Evolutionary conservation across 2,888 invertebrate species (phyloP).

Genomic region (Hypolimnas misippus): DNA sequence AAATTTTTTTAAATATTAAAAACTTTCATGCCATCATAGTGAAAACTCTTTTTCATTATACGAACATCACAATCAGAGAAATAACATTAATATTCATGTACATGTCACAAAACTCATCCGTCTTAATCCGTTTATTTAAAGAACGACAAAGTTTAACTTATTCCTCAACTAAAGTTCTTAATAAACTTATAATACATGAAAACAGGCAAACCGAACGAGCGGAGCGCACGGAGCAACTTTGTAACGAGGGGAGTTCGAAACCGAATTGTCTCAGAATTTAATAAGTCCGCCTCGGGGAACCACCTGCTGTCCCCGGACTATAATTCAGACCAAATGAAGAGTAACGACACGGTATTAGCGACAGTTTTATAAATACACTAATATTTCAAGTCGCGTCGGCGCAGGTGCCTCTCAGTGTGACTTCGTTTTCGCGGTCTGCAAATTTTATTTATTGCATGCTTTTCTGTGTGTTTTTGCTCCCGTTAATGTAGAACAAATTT

Average conservation of each 20-base stretch:
- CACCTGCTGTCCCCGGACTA: slow-evolving; percentile 36
- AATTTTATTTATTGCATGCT: neutral
- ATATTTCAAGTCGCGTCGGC: slow-evolving; percentile 53
- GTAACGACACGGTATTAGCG: slow-evolving; percentile 60
- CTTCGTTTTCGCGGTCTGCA: slow-evolving; percentile 36
- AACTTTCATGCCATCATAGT: too few species aligned
- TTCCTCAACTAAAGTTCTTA: slow-evolving; percentile 25
- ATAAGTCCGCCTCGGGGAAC: slow-evolving; percentile 40
- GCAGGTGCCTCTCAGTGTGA: slow-evolving; percentile 42
- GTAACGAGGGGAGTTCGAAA: slow-evolving; percentile 35
- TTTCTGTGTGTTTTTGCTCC: neutral
- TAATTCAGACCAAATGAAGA: slow-evolving; percentile 56
- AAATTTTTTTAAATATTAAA: too few species aligned
- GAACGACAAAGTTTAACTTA: slow-evolving; percentile 12
- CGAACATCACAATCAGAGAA: neutral
- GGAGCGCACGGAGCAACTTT: slow-evolving; percentile 22
- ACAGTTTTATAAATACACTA: slow-evolving; percentile 64
- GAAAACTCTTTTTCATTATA: neutral
- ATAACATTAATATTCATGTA: neutral
- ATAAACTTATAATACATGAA: slow-evolving; percentile 33
- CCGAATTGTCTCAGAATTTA: slow-evolving; percentile 43
- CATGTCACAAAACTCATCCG: neutral
- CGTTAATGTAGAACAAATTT: too few species aligned
- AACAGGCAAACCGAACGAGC: slow-evolving; percentile 18
- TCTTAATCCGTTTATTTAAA: neutral